A percentile compares a stretch with the other conserved stretches of the same genome.
These are phyloP conservation scores for Melanogrammus aeglefinus DNA, from an alignment of 2,797 vertebrate species.

Conservation along the genomic window DNA sequence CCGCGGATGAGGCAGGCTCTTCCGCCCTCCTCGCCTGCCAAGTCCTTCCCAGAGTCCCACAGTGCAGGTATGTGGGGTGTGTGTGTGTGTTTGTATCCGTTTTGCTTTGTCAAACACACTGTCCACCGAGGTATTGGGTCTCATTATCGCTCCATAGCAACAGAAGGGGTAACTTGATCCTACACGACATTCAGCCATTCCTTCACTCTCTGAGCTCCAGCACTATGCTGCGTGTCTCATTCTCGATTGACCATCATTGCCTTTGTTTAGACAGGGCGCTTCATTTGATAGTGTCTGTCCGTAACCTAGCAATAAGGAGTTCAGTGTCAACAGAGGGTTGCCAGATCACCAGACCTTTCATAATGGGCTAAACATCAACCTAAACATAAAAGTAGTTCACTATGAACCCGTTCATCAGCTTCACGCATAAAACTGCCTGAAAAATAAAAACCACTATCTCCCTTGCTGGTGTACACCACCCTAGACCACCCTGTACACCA, in stretches of 20 bases:
- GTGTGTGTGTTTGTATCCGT: constrained; percentile 10
- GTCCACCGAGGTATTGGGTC: constrained; percentile 42
- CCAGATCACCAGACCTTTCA: neutral
- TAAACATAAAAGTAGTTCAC: neutral
- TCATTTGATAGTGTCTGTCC: neutral
- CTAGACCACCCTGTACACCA: too few relatives aligned
- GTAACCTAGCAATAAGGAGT: neutral
- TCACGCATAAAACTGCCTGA: neutral
- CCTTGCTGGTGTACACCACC: neutral
- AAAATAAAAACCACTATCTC: neutral
- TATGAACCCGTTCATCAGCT: neutral
- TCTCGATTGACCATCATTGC: neutral
- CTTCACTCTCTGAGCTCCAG: constrained; percentile 10
- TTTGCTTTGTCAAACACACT: constrained; percentile 16
- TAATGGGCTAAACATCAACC: neutral
- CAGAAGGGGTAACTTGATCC: constrained; percentile 60
- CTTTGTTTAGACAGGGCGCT: neutral
- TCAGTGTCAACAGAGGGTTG: neutral
- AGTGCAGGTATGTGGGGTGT: constrained; percentile 77
- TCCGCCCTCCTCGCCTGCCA: constrained; percentile 66
- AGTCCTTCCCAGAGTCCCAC: constrained; percentile 89
- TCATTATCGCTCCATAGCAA: constrained; percentile 67
- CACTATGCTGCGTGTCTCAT: neutral
- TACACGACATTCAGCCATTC: constrained; percentile 39
- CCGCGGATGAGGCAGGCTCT: constrained; percentile 25